Base-by-base conservation (phyloP, 2,888 invertebrate genomes). In the Sinelater perroti region DNA sequence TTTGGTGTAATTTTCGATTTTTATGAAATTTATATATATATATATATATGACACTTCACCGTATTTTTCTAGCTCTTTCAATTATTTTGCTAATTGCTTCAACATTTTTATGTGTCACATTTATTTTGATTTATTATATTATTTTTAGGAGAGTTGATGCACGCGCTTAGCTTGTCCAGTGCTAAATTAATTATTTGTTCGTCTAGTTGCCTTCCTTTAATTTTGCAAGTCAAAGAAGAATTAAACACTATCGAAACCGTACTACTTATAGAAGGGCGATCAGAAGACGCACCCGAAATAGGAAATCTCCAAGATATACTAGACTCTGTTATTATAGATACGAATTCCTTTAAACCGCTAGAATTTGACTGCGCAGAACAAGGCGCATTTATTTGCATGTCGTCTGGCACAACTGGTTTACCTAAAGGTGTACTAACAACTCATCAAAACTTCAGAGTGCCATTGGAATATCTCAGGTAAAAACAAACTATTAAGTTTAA, bases 141-240 rank as follows among this genome's bases (percentile, higher is more conserved):
- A 51, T n/a, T 54, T 51, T 10, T 38, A 55, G 45, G 45, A 1
- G 71, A 71, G 61, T 38, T 69, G n/a, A 57, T 60, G 33, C 88
- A 89, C 69, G 78, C 85, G 16, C 69, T 87, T 2, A 81, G 81
- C 54, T 82, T 89, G 56, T 85, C 86, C 0, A 85, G 84, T 67
- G 89, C 90, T 35, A 85, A 83, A 70, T 76, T 84, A 38, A 81
- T 89, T 62, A 86, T 89, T 70, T 82, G 83, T 18, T 33, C 33
- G 6, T 3, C 20, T 6, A 3, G 5, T 1, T 13, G 6, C 3
- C 10, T 38, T 13, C 1, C 10, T 16, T 82, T 81, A 50, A 73
- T 87, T 28, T 71, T 80, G 53, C 82, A 83, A 56, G 81, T 82
- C 52, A 77, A 81, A 38, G 77, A 79, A 65, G 79, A 80, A 20